Conservation (phyloP, 2,888 invertebrate genomes). For the Coleophora deauratella region DNA sequence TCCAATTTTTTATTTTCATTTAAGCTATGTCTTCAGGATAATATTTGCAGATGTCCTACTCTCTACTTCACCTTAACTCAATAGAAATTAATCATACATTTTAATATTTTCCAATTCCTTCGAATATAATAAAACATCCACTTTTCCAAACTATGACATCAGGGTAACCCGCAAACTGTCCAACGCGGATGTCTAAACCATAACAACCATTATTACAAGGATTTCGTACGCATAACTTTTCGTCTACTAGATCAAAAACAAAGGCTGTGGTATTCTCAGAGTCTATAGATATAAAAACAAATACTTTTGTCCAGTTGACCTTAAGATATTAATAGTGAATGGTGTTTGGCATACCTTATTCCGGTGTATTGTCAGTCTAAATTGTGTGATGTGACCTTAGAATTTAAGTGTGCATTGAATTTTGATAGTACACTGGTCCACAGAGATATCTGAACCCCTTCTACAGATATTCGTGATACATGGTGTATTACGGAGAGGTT, state of each 20-base stretch:
- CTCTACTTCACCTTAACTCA: too few species aligned
- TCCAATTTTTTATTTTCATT: too few species aligned
- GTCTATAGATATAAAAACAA: slow-evolving; percentile 25
- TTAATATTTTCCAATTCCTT: too few species aligned
- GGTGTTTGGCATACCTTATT: slow-evolving; percentile 20
- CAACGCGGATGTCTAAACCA: slow-evolving; percentile 19
- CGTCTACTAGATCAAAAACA: slow-evolving; percentile 13
- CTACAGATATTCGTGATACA: too few species aligned
- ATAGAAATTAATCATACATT: too few species aligned
- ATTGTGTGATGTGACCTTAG: not conserved
- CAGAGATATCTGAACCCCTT: too few species aligned
- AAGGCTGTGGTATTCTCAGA: slow-evolving; percentile 19
- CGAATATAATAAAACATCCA: too few species aligned
- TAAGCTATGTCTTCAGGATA: too few species aligned
- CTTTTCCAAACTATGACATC: slow-evolving; percentile 12
- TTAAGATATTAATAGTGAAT: slow-evolving; percentile 23
- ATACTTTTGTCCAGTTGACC: slow-evolving; percentile 22
- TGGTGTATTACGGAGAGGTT: too few species aligned
- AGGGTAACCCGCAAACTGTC: slow-evolving; percentile 1
- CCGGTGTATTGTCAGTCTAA: not conserved
- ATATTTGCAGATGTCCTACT: too few species aligned
- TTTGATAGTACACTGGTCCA: too few species aligned
- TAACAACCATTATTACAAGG: slow-evolving; percentile 24
- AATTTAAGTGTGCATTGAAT: too few species aligned
- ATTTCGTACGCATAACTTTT: slow-evolving; percentile 19